Evolutionary conservation across 2,113 vertebrate genomes (phyloP), one percentile per base, ranked within the genome.

Genomic region (Pteropus alecto): DNA sequence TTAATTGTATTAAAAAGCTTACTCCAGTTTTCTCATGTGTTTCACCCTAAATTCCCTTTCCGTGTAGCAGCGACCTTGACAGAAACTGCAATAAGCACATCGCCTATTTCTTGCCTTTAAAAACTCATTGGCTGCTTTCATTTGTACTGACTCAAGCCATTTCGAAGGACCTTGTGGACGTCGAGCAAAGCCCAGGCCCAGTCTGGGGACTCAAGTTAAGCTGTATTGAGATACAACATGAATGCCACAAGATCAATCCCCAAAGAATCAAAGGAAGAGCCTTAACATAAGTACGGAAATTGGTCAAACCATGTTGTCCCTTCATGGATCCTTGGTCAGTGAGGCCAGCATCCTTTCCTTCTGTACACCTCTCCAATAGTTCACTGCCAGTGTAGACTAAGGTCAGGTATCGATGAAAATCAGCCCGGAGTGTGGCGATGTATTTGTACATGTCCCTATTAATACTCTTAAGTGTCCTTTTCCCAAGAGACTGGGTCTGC

Each of bases 311-410:
- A 1, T 1, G 15, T 11, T 28, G 11, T 61, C 56, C 63, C n/a
- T 35, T 26, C 9, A 6, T 11, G 21, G 90, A n/a, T 35, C 33
- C 43, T 33, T 6, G 22, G 19, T n/a, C 46, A 2, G 4, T 1
- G 2, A 35, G 51, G 26, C 16, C 18, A 8, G 1, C 7, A 1
- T 2, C 12, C 15, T 15, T 35, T 13, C 73, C 16, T 24, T 13
- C 19, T 18, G 10, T 26, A 48, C 2, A 1, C 14, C 77, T 41
- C 58, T 74, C 28, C 16, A 28, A 35, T 0, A 43, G 61, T 12
- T 26, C n/a, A 41, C 0, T 0, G 30, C 12, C 4, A 3, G 7
- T 10, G 3, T 6, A 33, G 5, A 38, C 6, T 1, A n/a, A 43
- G 14, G 26, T 33, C 78, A 76, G 43, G 21, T 35, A 4, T 7